Percentiles rank a stretch among this genome's conserved stretches.
Evolutionary conservation across 2,888 invertebrate species (phyloP).

Genomic region (Spatulosminthurus flaviceps): DNA sequence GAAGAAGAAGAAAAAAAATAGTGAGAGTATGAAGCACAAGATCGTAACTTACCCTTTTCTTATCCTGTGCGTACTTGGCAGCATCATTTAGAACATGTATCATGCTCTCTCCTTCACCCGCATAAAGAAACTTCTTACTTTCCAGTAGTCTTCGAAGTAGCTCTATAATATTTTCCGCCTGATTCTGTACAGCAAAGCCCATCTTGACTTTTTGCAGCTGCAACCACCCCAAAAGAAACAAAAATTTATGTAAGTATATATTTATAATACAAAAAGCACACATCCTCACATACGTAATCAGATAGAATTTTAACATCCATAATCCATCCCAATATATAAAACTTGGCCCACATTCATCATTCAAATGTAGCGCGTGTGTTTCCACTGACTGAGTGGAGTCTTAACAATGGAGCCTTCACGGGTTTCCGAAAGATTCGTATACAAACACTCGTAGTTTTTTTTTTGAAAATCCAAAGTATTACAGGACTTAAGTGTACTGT

Average conservation of each 20-base stretch:
- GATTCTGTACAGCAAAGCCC: constrained; percentile 57
- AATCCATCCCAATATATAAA: neutral
- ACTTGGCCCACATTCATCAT: constrained; percentile 9
- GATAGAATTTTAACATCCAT: neutral
- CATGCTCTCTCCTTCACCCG: constrained; percentile 60
- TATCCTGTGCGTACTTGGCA: constrained; percentile 50
- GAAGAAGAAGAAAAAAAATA: constrained; percentile 7
- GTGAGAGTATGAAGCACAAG: constrained; percentile 2
- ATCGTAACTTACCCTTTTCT: constrained; percentile 51
- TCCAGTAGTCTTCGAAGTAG: constrained; percentile 49
- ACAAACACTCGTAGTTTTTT: too few species aligned
- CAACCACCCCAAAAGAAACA: too few species aligned
- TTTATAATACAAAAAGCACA: too few species aligned
- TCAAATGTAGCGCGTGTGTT: neutral
- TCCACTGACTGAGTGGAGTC: neutral
- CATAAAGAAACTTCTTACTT: constrained; percentile 51
- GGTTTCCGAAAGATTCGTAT: neutral
- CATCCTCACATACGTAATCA: too few species aligned
- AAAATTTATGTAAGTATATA: too few species aligned
- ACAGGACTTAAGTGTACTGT: neutral
- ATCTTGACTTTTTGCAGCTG: constrained; percentile 59
- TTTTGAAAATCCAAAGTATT: neutral
- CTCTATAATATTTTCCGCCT: constrained; percentile 49
- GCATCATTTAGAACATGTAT: constrained; percentile 55
- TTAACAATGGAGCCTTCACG: neutral